phyloP scores from a whole-genome alignment of 2,888 invertebrate genomes.

The Pteria penguin region DNA sequence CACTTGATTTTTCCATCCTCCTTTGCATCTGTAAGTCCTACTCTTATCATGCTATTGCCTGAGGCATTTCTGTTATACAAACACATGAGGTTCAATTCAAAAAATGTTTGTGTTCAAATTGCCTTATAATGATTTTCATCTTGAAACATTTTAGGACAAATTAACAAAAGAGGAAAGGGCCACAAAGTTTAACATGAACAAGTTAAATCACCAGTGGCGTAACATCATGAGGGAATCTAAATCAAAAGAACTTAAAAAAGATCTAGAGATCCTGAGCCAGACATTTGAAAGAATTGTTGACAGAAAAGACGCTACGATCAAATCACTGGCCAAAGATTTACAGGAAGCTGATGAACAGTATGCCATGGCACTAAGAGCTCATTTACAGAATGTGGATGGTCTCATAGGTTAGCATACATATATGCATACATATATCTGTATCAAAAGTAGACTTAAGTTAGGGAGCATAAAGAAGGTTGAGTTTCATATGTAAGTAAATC shows the following conservation, averaged over 20 bases:
- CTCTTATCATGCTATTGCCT: no score
- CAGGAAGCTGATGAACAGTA: conserved; percentile 80
- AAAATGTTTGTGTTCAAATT: no score
- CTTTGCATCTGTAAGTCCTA: no score
- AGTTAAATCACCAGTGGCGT: conserved; percentile 80
- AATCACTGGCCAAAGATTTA: conserved; percentile 79
- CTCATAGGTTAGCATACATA: conserved; percentile 72
- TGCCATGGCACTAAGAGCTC: conserved; percentile 79
- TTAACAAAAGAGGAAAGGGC: conserved; percentile 79
- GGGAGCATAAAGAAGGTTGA: no score
- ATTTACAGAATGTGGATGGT: conserved; percentile 79
- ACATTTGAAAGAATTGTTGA: conserved; percentile 81
- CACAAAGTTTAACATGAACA: conserved; percentile 77
- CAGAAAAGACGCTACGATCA: conserved; percentile 80
- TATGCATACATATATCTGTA: no score
- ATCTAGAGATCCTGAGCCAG: conserved; percentile 80
- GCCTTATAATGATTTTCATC: no score
- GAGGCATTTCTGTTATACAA: no score
- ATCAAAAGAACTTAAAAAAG: conserved; percentile 79
- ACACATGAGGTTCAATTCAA: no score
- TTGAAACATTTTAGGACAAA: conserved; percentile 75
- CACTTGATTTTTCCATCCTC: no score
- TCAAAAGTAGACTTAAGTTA: no score
- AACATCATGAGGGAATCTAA: conserved; percentile 80
- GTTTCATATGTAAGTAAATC: no score